Conservation (phyloP, 1,140 invertebrate genomes). For the Papilio aristodemus region DNA sequence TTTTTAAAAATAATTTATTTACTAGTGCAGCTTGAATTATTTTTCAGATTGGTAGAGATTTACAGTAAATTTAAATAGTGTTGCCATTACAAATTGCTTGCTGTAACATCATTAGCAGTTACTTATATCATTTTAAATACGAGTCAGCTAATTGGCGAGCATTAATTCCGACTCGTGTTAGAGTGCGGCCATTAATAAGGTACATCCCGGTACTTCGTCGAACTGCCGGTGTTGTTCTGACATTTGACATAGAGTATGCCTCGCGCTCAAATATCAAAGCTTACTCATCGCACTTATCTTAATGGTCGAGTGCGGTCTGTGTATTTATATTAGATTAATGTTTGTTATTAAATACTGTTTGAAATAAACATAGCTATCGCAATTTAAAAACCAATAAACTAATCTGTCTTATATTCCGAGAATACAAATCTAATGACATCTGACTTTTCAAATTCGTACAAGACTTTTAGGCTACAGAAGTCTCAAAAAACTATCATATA, state of each 20-base stretch:
- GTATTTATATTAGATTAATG: conserved; percentile 6
- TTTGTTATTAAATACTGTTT: conserved; percentile 1
- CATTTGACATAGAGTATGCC: conserved; percentile 52
- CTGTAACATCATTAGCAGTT: not conserved
- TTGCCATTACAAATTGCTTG: not conserved
- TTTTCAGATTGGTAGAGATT: not conserved
- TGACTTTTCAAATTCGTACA: no score
- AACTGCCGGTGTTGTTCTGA: conserved; percentile 39
- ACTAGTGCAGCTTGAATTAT: no score
- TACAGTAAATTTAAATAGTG: not conserved
- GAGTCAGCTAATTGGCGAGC: not conserved
- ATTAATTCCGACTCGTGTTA: conserved; percentile 20
- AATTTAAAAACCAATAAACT: no score
- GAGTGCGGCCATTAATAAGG: conserved; percentile 8
- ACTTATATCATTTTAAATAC: conserved; percentile 1
- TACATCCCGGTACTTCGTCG: conserved; percentile 36
- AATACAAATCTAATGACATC: no score
- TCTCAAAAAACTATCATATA: no score
- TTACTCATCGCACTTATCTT: conserved; percentile 47
- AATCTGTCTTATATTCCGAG: no score
- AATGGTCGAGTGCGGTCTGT: not conserved
- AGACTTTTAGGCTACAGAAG: no score
- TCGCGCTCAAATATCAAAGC: conserved; percentile 44
- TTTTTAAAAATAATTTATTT: no score
- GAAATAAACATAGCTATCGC: not conserved